Conservation (phyloP, 2,888 invertebrate genomes). For the Spialia ferax region DNA sequence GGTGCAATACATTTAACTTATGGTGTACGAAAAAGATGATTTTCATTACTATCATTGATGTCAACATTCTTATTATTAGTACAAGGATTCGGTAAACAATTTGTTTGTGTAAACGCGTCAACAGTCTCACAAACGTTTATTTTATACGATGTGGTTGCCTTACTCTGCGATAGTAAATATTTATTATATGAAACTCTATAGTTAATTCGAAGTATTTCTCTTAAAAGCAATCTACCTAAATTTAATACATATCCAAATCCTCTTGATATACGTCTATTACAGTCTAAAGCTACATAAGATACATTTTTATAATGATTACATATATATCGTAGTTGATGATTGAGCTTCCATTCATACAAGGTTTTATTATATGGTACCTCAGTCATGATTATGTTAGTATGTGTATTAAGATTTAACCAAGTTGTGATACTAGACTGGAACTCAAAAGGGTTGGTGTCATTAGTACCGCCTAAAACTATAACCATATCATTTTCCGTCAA, state of each 20-base stretch:
- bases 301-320: constrained; percentile 12
- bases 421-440: neutral
- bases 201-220: constrained; percentile 8
- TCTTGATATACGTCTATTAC: neutral
- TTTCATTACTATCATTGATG: neutral
- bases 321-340: constrained; percentile 10
- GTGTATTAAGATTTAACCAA: constrained; percentile 4
- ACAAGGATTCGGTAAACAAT: neutral
- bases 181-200: neutral
- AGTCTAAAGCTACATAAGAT: neutral
- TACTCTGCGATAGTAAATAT: too few relatives aligned
- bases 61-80: too few relatives aligned
- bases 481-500: neutral
- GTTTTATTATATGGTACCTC: constrained; percentile 20
- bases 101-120: neutral
- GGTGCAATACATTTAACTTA: neutral
- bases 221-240: neutral
- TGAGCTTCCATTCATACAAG: constrained; percentile 4
- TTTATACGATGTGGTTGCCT: too few relatives aligned
- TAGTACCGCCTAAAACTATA: neutral
- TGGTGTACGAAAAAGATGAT: constrained; percentile 7
- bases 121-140: neutral
- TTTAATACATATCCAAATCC: neutral
- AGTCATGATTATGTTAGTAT: constrained; percentile 6
- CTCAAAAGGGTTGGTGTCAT: constrained; percentile 14